Base-by-base conservation (phyloP, 2,113 vertebrate species). In the Sebastes schlegelii region DNA sequence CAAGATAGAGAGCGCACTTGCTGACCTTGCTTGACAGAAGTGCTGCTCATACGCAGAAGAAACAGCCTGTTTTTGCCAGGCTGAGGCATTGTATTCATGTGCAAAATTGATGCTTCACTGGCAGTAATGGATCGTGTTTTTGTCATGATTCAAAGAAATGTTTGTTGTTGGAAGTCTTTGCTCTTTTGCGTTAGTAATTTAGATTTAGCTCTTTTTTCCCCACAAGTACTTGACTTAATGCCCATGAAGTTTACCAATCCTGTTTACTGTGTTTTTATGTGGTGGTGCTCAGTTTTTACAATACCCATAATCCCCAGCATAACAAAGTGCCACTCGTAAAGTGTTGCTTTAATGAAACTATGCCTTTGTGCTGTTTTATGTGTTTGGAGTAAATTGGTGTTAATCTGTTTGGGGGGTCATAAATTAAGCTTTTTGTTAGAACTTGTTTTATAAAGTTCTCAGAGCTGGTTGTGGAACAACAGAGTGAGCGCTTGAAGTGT, bases 271-370 rank as follows among this genome's bases (percentile, higher is more conserved):
- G 76, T 86, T 73, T 91, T 90, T 83, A 85, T 91, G 75, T 84
- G 77, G 82, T 76, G 68, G 77, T 80, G 86, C 77, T 91, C 68
- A 63, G 52, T 88, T 91, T 93, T 93, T 93, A 90, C 77, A 90
- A 83, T 84, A 68, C 83, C 84, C 79, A 82, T 89, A 90, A 89
- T 89, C 86, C 86, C 70, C 67, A 62, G 77, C 61, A 84, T 75
- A 86, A 90, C 80, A 68, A 82, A 87, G 78, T 81, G 76, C 64
- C 84, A 58, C 86, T 91, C 54, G 72, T 92, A 91, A 89, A 93
- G 72, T 66, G 60, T 58, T 68, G 78, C 77, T 86, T 86, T 82
- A 84, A 79, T 90, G 43, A 83, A 85, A 85, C 77, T 48, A 61
- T 73, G 63, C 52, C 74, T 85, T 90, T 75, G 82, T 82, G 78